Base-by-base conservation (phyloP, 30 jellyfish, hydroid and myxozoan genomes). In the Cassiopea xamachana region DNA sequence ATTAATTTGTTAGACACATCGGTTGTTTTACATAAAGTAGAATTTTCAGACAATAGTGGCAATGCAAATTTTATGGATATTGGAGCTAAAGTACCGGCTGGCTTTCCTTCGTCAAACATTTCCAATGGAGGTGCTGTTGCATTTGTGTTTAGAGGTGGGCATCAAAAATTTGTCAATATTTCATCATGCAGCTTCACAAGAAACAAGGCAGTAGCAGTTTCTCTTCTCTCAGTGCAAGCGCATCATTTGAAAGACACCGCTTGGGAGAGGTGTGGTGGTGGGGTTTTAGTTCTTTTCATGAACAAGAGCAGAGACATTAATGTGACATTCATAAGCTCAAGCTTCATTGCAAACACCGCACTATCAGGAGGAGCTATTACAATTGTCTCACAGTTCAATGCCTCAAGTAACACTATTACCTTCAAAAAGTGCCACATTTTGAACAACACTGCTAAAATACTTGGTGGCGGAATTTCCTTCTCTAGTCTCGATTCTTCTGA, bases 121-220 rank as follows among this genome's bases (percentile, higher is more conserved):
- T 90, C 98, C 2, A 77, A 72, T 71, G 98, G 98, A 46, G 98
- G 98, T 27, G 98, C 97, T 7, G 59, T 87, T 6, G 98, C 92
- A 6, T 46, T 89, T 46, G 74, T 94, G 2, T 94, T 89, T 60
- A 46, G 70, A 1, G n/a, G 12, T 27, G 81, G 62, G 1, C 59
- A 83, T 7, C 43, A 45, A 19, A 79, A 68, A 1, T 47, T 39
- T 73, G 88, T 75, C 8, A 69, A 44, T 15, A 39, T 94, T 9
- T 17, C 70, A 10, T 67, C 79, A 18, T 70, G 92, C 75, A 62
- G 48, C 12, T 93, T 93, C 69, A 16, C n/a, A 3, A 49, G 46
- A 17, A 93, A 93, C 79, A 72, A 58, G 1, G 98, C 97, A 1
- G 87, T 80, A 17, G 43, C 27, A 67, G 77, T 73, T 46, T 75